Evolutionary conservation across 2,888 invertebrate genomes (phyloP), one percentile per base, ranked within the genome.

Genomic region (Melanargia galathea): DNA sequence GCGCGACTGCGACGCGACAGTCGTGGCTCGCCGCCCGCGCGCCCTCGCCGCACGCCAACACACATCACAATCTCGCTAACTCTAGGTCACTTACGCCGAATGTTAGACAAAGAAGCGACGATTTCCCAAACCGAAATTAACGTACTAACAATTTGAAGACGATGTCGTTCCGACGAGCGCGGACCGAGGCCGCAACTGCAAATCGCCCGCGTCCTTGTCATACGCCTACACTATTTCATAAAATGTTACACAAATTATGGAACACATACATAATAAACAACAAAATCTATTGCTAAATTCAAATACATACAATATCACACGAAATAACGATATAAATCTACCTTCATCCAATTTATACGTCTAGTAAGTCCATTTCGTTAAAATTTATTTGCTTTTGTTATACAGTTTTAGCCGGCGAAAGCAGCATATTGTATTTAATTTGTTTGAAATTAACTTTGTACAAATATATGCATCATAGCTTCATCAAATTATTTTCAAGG

Each of bases 51-150:
- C 72, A 75, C 70, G 79, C 80, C 80, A 78, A 76, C 75, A 82
- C 81, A 83, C 81, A 80, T 82, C 82, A 81, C 82, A 78, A 81
- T 81, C 83, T 81, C 80, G 81, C 85, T 82, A 84, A 83, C 82
- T 78, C 83, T 84, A 84, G 75, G 79, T 81, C 84, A 80, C 82
- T 84, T 81, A 84, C 73, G 85, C 82, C 82, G 75, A 86, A 85
- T 84, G 84, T 85, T 84, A 84, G 79, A 84, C 85, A 80, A 79
- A 81, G 79, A 82, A 87, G 86, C 87, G 84, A 83, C 83, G 75
- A 80, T 79, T 79, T 83, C 84, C 84, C 81, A 82, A 87, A 84
- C 87, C 86, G 80, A 82, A 82, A 80, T 81, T 76, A 83, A 81
- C 82, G 77, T 80, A 83, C 83, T 82, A 83, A 83, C 83, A 79